Base-by-base conservation (phyloP, 1,140 invertebrate genomes). In the Teleopsis dalmanni region DNA sequence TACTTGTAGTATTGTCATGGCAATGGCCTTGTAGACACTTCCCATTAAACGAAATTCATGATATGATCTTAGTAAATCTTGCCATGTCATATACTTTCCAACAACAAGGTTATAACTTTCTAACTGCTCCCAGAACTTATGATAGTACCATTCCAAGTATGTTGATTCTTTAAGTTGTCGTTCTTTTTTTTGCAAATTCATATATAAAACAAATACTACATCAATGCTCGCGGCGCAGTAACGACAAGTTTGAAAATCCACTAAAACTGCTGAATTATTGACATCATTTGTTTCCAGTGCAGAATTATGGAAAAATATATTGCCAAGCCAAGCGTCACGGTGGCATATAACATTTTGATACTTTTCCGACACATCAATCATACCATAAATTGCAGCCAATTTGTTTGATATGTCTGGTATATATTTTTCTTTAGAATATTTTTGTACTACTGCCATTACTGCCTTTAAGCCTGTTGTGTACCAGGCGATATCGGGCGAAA, bases 311-410 rank as follows among this genome's bases (percentile, higher is more conserved):
- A 78, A 81, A 50, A 82, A 65, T 0, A 82, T 54, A 54, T 83
- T 83, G 44, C 78, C 80, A 22, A 73, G 71, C 80, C 81, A 82
- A 2, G 79, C 62, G 65, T 84, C 78, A 0, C 76, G 75, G 62
- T 82, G 82, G 38, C 72, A 76, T 6, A 82, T 56, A 0, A 82
- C 80, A 50, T 79, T 81, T 7, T 44, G 49, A 27, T 60, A 66
- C 8, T 55, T 56, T 18, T 59, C 62, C 0, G 52, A 68, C 3
- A 53, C 38, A 2, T 45, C 57, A 7, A 55, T 44, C 5, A 74
- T 75, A 3, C 56, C 54, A 29, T 62, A 59, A 5, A 67, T 47
- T 9, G 31, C 31, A 8, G 35, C 18, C 35, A 49, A 27, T 49
- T n/a, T 22, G 11, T 34, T 3, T n/a, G 26, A 18, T 29, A 37